Evolutionary conservation across 2,888 invertebrate genomes (phyloP), one percentile per base, ranked within the genome.

Genomic region (Toxonevra muliebris): DNA sequence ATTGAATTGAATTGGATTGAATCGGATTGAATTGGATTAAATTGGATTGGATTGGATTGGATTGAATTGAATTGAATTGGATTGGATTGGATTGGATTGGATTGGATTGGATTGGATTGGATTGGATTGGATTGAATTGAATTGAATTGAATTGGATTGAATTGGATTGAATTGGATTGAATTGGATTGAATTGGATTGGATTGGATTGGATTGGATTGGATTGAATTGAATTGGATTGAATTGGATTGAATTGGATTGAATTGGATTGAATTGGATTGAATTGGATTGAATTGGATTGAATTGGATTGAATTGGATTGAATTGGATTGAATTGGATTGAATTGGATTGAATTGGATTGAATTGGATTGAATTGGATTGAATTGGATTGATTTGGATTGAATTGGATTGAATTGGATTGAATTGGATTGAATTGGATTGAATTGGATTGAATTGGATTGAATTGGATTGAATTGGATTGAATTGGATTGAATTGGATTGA

Each of bases 131-230:
- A 48, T 48, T 48, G 48, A 48, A 48, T 48, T 48, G 48, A 48
- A 48, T 48, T 48, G 48, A 48, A 48, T 48, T 48, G 48, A 48
- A 48, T 48, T 48, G 48, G 11, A 48, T 48, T 48, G 48, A 48
- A 48, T 48, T 48, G 48, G 11, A 48, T 48, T 48, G 48, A 9
- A 2, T 48, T 7, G 48, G 1, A 13, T 48, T 48, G 48, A 15
- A 13, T 48, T 48, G 10, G 1, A 13, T 48, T 48, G 10, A 9
- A 2, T 48, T 48, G 48, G 1, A 13, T 48, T 8, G 10, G 1
- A 48, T 48, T 48, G 48, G 11, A 48, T 48, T 48, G 48, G 11
- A 48, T 48, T 48, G 48, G 11, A 48, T 48, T 48, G 48, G 11
- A 48, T 48, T 48, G 48, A 3, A 48, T 8, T 48, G 5, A 15